Evolutionary conservation across 2,888 invertebrate species (phyloP).

Genomic region (Nymphalis urticae): DNA sequence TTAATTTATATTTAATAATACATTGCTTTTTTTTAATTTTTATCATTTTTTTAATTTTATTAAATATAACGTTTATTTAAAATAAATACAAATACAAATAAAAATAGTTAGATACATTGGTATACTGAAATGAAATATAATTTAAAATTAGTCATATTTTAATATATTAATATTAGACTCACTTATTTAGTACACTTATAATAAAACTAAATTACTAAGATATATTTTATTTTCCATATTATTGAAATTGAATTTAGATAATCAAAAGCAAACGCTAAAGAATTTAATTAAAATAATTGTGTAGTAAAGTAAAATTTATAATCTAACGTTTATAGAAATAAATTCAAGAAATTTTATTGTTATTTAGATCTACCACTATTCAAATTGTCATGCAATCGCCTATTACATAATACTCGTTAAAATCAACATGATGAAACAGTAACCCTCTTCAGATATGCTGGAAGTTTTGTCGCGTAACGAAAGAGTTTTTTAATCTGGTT

Average conservation of each 20-base stretch:
- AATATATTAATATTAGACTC: no score
- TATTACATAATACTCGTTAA: background rate
- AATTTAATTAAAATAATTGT: no score
- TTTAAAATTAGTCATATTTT: no score
- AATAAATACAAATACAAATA: background rate
- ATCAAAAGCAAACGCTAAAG: no score
- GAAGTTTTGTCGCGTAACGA: background rate
- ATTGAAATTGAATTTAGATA: no score
- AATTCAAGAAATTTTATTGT: background rate
- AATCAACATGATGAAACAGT: background rate
- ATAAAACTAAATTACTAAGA: no score
- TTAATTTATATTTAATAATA: background rate
- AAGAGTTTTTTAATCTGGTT: constrained; percentile 10
- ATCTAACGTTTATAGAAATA: no score
- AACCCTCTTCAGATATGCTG: background rate
- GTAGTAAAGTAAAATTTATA: no score
- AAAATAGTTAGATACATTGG: background rate
- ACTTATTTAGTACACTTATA: no score
- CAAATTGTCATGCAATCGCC: background rate
- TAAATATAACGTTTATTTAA: background rate
- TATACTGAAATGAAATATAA: no score
- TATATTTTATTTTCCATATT: no score
- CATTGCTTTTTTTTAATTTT: no score
- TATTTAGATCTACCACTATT: background rate
- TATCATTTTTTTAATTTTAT: background rate